Evolutionary conservation across 2,888 invertebrate species (phyloP).

Genomic region (Caradrina clavipalpis): DNA sequence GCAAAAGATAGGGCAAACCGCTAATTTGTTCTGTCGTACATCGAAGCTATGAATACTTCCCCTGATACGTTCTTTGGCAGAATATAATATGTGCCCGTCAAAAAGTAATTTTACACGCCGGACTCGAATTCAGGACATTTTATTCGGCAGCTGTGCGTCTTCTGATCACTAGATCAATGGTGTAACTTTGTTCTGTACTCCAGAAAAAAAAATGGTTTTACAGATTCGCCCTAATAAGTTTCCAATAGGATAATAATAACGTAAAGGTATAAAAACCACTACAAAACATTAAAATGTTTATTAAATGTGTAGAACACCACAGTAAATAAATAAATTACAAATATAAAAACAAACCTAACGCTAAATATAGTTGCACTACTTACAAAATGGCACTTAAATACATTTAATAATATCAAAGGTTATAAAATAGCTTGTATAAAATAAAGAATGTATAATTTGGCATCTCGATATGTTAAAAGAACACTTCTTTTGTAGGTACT

Average conservation of each 20-base stretch:
- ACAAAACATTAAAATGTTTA: constrained; percentile 41
- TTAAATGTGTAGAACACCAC: constrained; percentile 39
- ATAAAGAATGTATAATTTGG: constrained; percentile 79
- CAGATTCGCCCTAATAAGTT: no score
- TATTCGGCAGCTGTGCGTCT: no score
- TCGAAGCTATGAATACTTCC: no score
- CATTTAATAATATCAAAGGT: constrained; percentile 67
- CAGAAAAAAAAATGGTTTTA: no score
- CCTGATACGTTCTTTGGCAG: no score
- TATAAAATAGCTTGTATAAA: constrained; percentile 73
- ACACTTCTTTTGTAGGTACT: constrained; percentile 77
- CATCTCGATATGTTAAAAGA: constrained; percentile 84
- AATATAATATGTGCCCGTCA: no score
- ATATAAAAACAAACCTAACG: constrained; percentile 72
- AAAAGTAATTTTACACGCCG: no score
- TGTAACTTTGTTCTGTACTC: no score
- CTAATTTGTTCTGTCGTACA: no score
- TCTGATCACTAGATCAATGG: no score
- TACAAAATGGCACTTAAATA: constrained; percentile 83
- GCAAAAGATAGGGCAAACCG: not conserved
- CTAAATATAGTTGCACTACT: constrained; percentile 82
- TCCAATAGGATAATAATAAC: no score
- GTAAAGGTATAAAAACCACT: not conserved
- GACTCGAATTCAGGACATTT: no score
- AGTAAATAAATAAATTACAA: constrained; percentile 71